Base-by-base conservation (phyloP, 2,888 invertebrate genomes). In the Hypselothyrea guttata region DNA sequence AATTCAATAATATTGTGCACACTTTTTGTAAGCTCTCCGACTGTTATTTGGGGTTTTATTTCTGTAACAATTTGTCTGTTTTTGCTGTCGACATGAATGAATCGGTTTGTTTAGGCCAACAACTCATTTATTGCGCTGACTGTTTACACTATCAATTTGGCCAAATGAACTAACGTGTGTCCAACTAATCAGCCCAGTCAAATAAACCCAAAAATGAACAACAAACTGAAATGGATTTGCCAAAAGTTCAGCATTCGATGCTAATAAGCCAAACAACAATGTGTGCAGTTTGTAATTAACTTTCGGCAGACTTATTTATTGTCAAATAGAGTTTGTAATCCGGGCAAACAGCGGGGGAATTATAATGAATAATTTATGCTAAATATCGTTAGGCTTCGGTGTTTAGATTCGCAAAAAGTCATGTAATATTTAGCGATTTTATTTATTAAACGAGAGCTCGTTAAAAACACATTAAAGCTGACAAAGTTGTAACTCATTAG, bases 211-310 rank as follows among this genome's bases (percentile, higher is more conserved):
- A 38, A 38, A 37, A 18, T 18, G 9, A 18, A 37, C 2, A n/a
- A 5, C n/a, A 2, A 47, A 54, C 64, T 15, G 22, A 18, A 51
- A 37, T 40, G 33, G 8, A 42, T 40, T 7, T 18, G 9, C 33
- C 16, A 30, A 30, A 54, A 16, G 54, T 44, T 35, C 28, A 56
- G 51, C 53, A 37, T 59, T 22, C 22, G 22, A 22, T 22, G 75
- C 71, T 77, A 77, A 77, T 77, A 84, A 77, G 78, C 77, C 60
- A 77, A 84, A 77, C 71, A 82, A 77, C 76, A 60, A 22, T 54
- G 65, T 82, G 75, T 82, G 78, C 75, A 77, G 69, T 72, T 72
- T 72, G 69, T 75, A 84, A 78, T 78, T 82, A 82, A 84, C 83
- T 77, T 59, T 27, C 48, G 60, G 68, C 83, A 75, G 71, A 77